Percentiles rank a stretch among this genome's conserved stretches.
Conservation (phyloP, 2,888 invertebrate species). For the Allygus modestus region DNA sequence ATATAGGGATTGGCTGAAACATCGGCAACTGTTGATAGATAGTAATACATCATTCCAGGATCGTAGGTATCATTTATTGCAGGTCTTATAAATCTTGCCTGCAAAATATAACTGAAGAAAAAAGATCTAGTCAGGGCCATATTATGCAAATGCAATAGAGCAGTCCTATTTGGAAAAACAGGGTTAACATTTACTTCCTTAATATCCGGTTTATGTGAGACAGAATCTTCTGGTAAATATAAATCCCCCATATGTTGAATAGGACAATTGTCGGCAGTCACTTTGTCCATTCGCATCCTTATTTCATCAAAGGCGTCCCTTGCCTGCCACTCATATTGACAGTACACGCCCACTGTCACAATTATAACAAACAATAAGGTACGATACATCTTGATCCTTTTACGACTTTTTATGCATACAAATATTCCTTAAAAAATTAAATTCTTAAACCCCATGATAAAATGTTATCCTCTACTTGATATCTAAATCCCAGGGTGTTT, state of each 20-base stretch:
- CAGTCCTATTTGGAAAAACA: slow-evolving; percentile 95
- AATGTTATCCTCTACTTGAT: too few relatives aligned
- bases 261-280: slow-evolving; percentile 92
- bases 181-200: slow-evolving; percentile 97
- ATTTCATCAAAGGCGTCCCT: slow-evolving; percentile 95
- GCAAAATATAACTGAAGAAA: slow-evolving; percentile 96
- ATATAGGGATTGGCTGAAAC: slow-evolving; percentile 94
- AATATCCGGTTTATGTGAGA: slow-evolving; percentile 95
- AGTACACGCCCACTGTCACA: slow-evolving; percentile 67
- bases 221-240: slow-evolving; percentile 88
- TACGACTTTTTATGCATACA: background rate
- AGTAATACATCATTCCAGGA: slow-evolving; percentile 99
- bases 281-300: slow-evolving; percentile 88
- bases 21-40: slow-evolving; percentile 95
- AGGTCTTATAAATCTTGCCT: slow-evolving; percentile 92
- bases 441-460: too few relatives aligned
- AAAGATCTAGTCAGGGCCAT: slow-evolving; percentile 97
- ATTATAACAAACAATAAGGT: background rate
- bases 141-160: slow-evolving; percentile 94
- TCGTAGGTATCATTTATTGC: slow-evolving; percentile 95
- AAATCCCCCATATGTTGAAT: slow-evolving; percentile 91
- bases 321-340: slow-evolving; percentile 95
- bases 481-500: too few relatives aligned
- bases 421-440: too few relatives aligned
- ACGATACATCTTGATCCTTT: background rate